Base-by-base conservation (phyloP, 2,888 invertebrate species). In the Onthophagus sagittarius region DNA sequence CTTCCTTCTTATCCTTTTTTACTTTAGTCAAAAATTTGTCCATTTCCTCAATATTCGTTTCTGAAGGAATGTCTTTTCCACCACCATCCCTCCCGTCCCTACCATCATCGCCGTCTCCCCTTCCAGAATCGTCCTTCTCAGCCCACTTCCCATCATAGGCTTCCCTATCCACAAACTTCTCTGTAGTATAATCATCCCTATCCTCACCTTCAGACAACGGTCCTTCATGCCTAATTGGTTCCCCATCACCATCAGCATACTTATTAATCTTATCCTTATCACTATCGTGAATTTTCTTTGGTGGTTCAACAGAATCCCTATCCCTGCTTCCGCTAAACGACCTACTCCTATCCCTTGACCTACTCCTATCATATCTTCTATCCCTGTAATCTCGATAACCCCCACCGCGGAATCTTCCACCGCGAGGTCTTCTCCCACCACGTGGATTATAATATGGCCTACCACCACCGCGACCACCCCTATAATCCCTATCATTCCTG, bases 381-480 rank as follows among this genome's bases (percentile, higher is more conserved):
- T 91, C 92, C 74, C 92, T 88, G 84, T 91, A 91, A 82, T 92
- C 92, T 39, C 92, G 88, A 84, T 90, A 91, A 62, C 87, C 85
- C 15, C 85, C 83, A 15, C 86, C 82, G 15, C 78, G 74, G 74
- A 77, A 77, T n/a, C 73, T 62, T 14, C 75, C 73, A 62, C 75
- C 73, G 6, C 73, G 71, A 62, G 73, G 73, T 33, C 75, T 73
- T 13, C 76, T 79, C 73, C 79, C 82, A 75, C 81, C 82, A 33
- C 78, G 76, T 62, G 73, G 79, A 73, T 76, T 78, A 63, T 78
- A 81, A 77, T 82, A 85, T 2, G 84, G 84, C 62, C 86, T 83
- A 63, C 86, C 82, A 62, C 86, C 82, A 15, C 86, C 84, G 70
- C 84, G 80, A 14, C 83, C 82, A 63, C 83, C 84, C 73, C 82